Conservation (phyloP, 2,113 vertebrate genomes). For the Rhodinocichla rosea region DNA sequence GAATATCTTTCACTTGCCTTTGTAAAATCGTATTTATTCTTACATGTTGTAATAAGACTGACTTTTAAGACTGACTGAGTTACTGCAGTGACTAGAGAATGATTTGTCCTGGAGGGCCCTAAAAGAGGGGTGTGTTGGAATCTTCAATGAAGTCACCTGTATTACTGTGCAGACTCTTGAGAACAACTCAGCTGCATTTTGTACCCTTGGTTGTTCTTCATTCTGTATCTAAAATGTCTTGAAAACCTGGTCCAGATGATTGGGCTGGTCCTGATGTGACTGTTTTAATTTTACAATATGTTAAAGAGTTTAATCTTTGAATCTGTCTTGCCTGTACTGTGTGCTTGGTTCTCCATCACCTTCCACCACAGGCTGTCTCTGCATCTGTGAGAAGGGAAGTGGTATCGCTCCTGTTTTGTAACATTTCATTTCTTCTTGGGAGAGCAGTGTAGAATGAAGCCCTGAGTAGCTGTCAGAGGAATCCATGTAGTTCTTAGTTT, state of each 20-base stretch:
- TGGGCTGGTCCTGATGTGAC: not conserved
- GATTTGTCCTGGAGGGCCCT: not conserved
- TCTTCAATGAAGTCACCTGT: not conserved
- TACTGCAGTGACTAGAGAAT: not conserved
- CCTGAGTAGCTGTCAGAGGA: not conserved
- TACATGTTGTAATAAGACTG: not conserved
- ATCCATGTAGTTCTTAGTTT: not conserved
- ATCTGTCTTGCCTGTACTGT: not conserved
- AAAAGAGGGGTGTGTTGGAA: not conserved
- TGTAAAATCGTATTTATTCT: not conserved
- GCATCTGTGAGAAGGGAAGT: not conserved
- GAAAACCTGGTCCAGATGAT: not conserved
- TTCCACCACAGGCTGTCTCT: not conserved
- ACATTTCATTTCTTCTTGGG: not conserved
- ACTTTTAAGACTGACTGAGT: not conserved
- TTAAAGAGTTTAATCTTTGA: not conserved
- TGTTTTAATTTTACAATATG: not conserved
- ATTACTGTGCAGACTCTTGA: not conserved
- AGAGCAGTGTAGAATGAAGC: not conserved
- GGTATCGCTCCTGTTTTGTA: not conserved
- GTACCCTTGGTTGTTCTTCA: not conserved
- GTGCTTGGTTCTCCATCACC: accelerated
- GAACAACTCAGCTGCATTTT: not conserved
- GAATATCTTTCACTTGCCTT: not conserved
- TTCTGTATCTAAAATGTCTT: not conserved